Base-by-base conservation (phyloP, 2,113 vertebrate species). In the Lophochroa leadbeateri region DNA sequence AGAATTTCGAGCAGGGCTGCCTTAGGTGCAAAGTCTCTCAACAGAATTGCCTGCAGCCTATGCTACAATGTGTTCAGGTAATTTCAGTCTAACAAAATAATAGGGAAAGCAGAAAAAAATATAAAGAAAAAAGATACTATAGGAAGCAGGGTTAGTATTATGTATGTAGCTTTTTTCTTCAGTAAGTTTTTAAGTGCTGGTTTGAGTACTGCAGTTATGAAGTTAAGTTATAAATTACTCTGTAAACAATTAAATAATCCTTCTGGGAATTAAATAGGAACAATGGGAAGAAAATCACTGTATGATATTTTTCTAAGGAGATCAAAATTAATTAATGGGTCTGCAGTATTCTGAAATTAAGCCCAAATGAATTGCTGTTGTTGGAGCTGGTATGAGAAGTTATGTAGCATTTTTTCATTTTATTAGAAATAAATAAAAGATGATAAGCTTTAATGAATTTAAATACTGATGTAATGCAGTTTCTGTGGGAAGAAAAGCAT, bases 281-380 rank as follows among this genome's bases (percentile, higher is more conserved):
- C 49, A 94, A 61, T 84, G 37, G 21, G 37, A 81, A 76, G 61
- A 83, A 94, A 95, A 67, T 8, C 20, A 77, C 31, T 82, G 25
- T 80, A 60, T 72, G 50, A 82, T 6, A 61, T 69, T 88, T 95
- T 96, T 89, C 41, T 84, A 79, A 94, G 58, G 76, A 88, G 88
- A 77, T 67, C 44, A 71, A 94, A 90, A 84, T 74, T n/a, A 94
- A 86, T 80, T 90, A 90, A 82, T 83, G 41, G 14, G 13, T 68
- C 21, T 85, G 75, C 65, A 95, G 57, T 33, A 82, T 46, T 90
- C 74, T 85, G 89, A 92, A 95, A 93, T 92, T 92, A 95, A 96
- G 17, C 76, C 50, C 76, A 87, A 94, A 58, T 61, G 82, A 89
- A 70, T 88, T 92, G 41, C 5, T 69, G 23, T 41, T 91, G 41